These are phyloP conservation scores for Scaptomyza parva DNA, from an alignment of 2,888 invertebrate species.

Conservation along the genomic window DNA sequence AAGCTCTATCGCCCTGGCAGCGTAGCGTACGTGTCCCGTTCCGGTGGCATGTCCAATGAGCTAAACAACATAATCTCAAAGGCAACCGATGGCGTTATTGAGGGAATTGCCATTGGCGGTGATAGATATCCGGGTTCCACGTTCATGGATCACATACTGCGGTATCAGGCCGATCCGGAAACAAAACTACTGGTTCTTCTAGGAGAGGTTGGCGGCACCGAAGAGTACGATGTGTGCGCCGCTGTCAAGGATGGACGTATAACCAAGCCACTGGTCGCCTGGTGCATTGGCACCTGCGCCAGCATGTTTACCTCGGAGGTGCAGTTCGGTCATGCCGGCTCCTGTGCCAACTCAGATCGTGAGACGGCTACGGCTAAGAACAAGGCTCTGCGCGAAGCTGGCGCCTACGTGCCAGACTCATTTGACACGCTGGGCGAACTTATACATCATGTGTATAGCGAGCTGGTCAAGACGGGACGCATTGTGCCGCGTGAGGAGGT, in stretches of 20 bases:
- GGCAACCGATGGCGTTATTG: conserved; percentile 98
- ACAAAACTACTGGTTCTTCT: conserved; percentile 97
- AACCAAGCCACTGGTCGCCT: conserved; percentile 97
- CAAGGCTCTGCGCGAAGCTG: conserved; percentile 91
- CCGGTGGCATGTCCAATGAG: conserved; percentile 99
- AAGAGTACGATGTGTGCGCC: conserved; percentile 98
- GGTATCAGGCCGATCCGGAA: conserved; percentile 92
- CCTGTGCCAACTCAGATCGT: conserved; percentile 96
- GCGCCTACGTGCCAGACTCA: conserved; percentile 95
- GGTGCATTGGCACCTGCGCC: conserved; percentile 98
- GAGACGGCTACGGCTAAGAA: conserved; percentile 98
- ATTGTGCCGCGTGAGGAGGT: conserved; percentile 95
- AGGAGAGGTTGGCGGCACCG: conserved; percentile 99
- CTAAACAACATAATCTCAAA: conserved; percentile 98
- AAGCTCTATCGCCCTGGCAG: conserved; percentile 98
- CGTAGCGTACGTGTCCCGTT: conserved; percentile 98
- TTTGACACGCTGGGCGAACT: conserved; percentile 96
- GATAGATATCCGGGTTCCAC: conserved; percentile 99
- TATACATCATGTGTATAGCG: conserved; percentile 90
- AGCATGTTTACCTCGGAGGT: conserved; percentile 95
- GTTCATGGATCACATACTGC: conserved; percentile 98
- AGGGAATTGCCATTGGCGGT: conserved; percentile 99
- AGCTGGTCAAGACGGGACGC: conserved; percentile 91
- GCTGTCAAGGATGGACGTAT: conserved; percentile 92
- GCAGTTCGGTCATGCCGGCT: conserved; percentile 99